A percentile compares a stretch with the other conserved stretches of the same genome.
Conservation (phyloP, 2,113 vertebrate species). For the Pseudonaja textilis region DNA sequence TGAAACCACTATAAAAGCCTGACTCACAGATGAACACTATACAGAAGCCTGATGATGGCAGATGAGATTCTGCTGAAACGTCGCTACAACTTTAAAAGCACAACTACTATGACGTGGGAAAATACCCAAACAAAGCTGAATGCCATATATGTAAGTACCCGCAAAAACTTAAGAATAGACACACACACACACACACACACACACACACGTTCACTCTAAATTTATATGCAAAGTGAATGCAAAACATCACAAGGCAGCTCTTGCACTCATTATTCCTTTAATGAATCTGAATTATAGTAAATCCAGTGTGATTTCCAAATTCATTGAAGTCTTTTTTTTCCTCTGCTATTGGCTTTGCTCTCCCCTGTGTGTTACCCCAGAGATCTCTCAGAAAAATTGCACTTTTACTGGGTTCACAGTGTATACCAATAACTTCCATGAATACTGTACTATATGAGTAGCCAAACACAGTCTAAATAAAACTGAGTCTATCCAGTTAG, state of each 20-base stretch:
- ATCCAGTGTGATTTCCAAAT: not conserved
- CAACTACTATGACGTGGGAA: no score
- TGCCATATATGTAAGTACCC: no score
- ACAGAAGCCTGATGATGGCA: no score
- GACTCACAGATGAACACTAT: no score
- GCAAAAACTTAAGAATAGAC: no score
- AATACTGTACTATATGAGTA: not conserved
- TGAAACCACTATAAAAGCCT: no score
- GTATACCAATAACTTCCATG: not conserved
- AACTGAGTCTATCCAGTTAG: fast-evolving
- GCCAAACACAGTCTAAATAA: not conserved
- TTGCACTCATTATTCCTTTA: not conserved
- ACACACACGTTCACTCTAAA: not conserved
- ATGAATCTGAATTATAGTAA: not conserved
- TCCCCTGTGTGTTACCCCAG: not conserved
- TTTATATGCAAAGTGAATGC: fast-evolving
- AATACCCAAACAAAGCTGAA: no score
- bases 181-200: no score
- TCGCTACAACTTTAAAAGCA: no score
- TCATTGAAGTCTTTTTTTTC: not conserved
- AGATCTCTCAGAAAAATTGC: not conserved
- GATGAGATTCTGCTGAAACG: no score
- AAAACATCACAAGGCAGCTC: not conserved
- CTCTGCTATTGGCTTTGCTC: not conserved
- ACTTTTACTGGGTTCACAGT: not conserved